Percentiles rank a stretch among this genome's conserved stretches.
Evolutionary conservation across 2,888 invertebrate genomes (phyloP).

Genomic region (Melinaea marsaeus): DNA sequence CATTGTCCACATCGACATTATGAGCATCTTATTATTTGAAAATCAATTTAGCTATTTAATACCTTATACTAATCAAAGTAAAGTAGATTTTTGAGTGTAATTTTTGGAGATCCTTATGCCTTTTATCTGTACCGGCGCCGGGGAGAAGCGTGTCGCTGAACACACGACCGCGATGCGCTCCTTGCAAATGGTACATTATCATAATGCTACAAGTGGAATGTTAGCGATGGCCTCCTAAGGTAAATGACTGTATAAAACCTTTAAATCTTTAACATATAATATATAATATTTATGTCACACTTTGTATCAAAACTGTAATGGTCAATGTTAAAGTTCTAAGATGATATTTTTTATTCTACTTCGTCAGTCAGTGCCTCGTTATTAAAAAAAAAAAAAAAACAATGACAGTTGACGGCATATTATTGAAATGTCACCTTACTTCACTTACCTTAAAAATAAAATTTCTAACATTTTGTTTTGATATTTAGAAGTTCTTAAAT

Average conservation of each 20-base stretch:
- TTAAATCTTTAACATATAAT: conserved; percentile 13
- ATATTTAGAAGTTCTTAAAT: no score
- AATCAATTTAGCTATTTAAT: conserved; percentile 11
- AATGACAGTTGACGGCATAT: no score
- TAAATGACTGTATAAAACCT: conserved; percentile 28
- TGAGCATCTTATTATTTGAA: conserved; percentile 24
- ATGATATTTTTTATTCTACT: no score
- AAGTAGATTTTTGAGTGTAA: conserved; percentile 27
- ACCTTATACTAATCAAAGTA: not conserved
- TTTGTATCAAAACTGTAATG: no score
- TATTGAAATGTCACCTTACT: no score
- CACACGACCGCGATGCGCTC: conserved; percentile 55
- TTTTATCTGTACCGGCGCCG: conserved; percentile 45
- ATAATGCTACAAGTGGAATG: conserved; percentile 69
- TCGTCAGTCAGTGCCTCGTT: no score
- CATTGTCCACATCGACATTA: conserved; percentile 40
- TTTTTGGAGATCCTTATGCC: conserved; percentile 15
- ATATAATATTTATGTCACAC: not conserved
- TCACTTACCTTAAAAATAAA: no score
- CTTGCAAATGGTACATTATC: conserved; percentile 72
- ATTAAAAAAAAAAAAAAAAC: no score
- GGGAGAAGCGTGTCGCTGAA: conserved; percentile 51
- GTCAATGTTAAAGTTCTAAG: no score
- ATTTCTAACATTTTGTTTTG: no score
- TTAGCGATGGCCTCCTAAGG: conserved; percentile 57